These are phyloP conservation scores for Rhopalosiphum nymphaeae DNA, from an alignment of 2,888 invertebrate genomes.

Conservation along the genomic window DNA sequence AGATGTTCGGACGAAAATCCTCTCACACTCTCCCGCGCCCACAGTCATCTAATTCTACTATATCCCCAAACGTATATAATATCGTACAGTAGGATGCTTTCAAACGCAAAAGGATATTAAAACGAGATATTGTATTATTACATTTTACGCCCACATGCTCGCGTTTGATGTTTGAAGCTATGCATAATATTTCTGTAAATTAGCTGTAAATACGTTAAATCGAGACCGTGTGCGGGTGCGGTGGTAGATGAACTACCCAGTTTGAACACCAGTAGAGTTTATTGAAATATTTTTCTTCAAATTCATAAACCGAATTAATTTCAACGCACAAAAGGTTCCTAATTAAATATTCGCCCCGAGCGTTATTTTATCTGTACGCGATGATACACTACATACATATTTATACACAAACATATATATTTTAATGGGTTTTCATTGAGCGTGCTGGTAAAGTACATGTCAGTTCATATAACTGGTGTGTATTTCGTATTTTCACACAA, in stretches of 20 bases:
- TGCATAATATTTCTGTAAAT: neutral
- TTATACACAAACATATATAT: neutral
- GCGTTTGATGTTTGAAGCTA: neutral
- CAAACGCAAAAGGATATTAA: neutral
- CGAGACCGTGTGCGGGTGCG: neutral
- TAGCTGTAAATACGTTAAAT: neutral
- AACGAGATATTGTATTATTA: neutral
- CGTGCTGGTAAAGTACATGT: neutral
- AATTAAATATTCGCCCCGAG: slow-evolving; percentile 17
- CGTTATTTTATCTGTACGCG: neutral
- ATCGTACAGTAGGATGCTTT: neutral
- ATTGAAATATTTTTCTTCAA: slow-evolving; percentile 27
- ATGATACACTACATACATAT: neutral
- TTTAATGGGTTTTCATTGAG: neutral
- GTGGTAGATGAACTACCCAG: neutral
- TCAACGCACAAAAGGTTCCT: neutral
- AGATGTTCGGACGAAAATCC: neutral
- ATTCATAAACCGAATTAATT: neutral
- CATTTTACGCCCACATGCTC: neutral
- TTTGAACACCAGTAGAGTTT: neutral
- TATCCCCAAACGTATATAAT: neutral
- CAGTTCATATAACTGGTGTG: neutral
- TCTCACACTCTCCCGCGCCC: neutral
- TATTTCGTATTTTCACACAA: slow-evolving; percentile 3
- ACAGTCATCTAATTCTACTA: neutral